phyloP scores from a whole-genome alignment of 2,113 vertebrate species.

The Melanotaenia duboulayi region DNA sequence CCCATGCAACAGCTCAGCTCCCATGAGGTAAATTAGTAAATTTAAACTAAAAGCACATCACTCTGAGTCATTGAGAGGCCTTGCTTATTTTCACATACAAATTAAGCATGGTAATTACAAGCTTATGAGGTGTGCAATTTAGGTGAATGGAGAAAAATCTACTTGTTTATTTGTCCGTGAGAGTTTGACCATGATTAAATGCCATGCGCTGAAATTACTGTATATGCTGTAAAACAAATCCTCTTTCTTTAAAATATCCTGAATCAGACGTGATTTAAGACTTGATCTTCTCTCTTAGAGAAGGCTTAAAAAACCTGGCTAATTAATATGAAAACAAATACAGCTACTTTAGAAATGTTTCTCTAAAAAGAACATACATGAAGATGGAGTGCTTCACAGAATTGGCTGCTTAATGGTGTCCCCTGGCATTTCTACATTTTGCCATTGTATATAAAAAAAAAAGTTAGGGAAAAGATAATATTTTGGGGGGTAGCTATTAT shows the following conservation, averaged over 20 bases:
- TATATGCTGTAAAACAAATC: conserved; percentile 40
- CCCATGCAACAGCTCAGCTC: not conserved
- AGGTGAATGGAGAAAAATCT: conserved; percentile 31
- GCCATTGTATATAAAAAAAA: conserved; percentile 30
- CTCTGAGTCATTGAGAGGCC: conserved; percentile 20
- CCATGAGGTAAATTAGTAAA: conserved; percentile 9
- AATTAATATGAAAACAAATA: conserved; percentile 55
- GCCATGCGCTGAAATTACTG: conserved; percentile 23
- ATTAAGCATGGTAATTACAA: conserved; percentile 63
- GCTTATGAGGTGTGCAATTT: conserved; percentile 31
- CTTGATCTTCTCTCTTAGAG: conserved; percentile 15
- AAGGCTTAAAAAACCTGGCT: conserved; percentile 19
- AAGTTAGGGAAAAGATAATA: conserved; percentile 44
- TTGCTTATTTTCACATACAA: conserved; percentile 61
- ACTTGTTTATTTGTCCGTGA: conserved; percentile 47
- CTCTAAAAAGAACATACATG: conserved; percentile 55
- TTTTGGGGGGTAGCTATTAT: conserved; percentile 69
- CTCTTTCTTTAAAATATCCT: conserved; percentile 61
- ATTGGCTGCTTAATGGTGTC: conserved; percentile 64
- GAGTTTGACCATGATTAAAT: conserved; percentile 39
- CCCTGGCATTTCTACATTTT: conserved; percentile 49
- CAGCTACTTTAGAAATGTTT: conserved; percentile 30
- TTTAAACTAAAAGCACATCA: conserved; percentile 38
- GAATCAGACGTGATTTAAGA: conserved; percentile 54
- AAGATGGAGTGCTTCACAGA: conserved; percentile 67